Percentiles rank a stretch among this genome's conserved stretches.
Conservation (phyloP, 2,797 vertebrate species). For the Girardinus metallicus region DNA sequence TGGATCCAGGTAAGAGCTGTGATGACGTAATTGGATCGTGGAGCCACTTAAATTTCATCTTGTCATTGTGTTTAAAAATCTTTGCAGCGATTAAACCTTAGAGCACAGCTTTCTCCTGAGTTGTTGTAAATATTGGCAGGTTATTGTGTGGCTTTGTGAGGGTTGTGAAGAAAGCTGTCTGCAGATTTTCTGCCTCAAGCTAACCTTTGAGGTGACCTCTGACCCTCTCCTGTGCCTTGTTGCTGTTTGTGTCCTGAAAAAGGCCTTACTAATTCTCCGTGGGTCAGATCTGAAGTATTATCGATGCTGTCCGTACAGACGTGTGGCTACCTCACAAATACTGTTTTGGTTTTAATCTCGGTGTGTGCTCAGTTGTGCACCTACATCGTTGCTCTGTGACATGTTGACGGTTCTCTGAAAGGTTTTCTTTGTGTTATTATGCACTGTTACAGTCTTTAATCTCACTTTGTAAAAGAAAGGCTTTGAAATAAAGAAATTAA, state of each 20-base stretch:
- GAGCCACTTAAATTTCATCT: conserved; percentile 14
- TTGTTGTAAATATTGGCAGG: conserved; percentile 46
- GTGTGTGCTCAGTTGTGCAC: conserved; percentile 60
- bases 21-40: conserved; percentile 14
- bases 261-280: conserved; percentile 65
- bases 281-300: conserved; percentile 58
- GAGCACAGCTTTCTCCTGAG: conserved; percentile 20
- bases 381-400: conserved; percentile 59
- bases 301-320: conserved; percentile 65
- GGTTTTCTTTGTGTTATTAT: conserved; percentile 55
- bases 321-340: conserved; percentile 76
- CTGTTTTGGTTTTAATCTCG: conserved; percentile 35
- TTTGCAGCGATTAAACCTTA: conserved; percentile 20
- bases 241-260: conserved; percentile 64
- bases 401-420: conserved; percentile 48
- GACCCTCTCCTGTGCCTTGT: conserved; percentile 73
- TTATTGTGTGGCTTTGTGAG: conserved; percentile 45
- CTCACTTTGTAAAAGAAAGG: conserved; percentile 64
- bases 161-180: conserved; percentile 28
- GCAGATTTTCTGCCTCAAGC: conserved; percentile 46
- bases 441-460: conserved; percentile 56
- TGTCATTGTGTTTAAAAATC: conserved; percentile 20
- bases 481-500: conserved; percentile 70
- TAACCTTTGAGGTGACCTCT: conserved; percentile 61
- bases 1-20: conserved; percentile 1